Evolutionary conservation across 1,140 invertebrate genomes (phyloP).

Genomic region (Drosophila busckii): DNA sequence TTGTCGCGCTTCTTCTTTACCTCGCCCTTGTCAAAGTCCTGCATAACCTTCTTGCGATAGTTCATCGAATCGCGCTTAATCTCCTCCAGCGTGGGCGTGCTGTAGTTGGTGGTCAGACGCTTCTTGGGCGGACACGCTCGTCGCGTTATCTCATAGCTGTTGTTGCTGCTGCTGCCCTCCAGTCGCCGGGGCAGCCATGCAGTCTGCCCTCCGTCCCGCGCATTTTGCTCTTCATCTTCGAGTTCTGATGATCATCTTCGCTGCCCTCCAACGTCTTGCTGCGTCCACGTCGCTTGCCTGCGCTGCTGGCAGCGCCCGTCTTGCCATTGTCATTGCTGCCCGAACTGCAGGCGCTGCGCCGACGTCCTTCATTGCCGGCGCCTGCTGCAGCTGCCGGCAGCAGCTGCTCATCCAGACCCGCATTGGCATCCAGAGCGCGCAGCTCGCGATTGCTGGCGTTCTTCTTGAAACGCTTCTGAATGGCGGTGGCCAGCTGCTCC

Average conservation of each 20-base stretch:
- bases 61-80: conserved; percentile 92
- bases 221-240: conserved; percentile 92
- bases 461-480: conserved; percentile 80
- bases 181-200: conserved; percentile 73
- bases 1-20: conserved; percentile 78
- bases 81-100: conserved; percentile 86
- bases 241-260: conserved; percentile 79
- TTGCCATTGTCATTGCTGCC: conserved; percentile 75
- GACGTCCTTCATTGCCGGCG: conserved; percentile 70
- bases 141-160: conserved; percentile 79
- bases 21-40: conserved; percentile 86
- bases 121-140: conserved; percentile 88
- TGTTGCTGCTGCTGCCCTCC: conserved; percentile 30
- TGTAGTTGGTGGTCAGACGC: conserved; percentile 83
- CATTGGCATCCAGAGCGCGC: conserved; percentile 68
- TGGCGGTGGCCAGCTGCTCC: conserved; percentile 80
- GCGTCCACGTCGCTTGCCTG: conserved; percentile 66
- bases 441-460: conserved; percentile 80
- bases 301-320: conserved; percentile 63
- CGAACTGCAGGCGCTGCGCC: conserved; percentile 78
- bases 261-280: conserved; percentile 79
- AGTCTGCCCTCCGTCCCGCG: conserved; percentile 80
- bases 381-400: conserved; percentile 76
- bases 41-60: conserved; percentile 89
- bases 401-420: conserved; percentile 46